Base-by-base conservation (phyloP, 2,797 vertebrate genomes). In the Anguilla pacifica region DNA sequence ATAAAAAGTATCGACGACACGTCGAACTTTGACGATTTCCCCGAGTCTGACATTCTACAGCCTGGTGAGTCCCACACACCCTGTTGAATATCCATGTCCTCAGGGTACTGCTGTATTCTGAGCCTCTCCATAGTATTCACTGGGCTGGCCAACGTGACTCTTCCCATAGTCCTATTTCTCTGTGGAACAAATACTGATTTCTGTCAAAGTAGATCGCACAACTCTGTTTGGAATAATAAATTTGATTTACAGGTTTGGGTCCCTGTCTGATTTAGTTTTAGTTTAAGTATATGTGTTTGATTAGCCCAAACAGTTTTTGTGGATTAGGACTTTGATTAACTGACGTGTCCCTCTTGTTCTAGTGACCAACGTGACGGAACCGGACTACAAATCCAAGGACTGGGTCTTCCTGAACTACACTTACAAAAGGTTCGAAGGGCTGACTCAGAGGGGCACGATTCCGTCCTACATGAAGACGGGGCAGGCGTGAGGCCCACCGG, bases 381-480 rank as follows among this genome's bases (percentile, higher is more conserved):
- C 98, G 0, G 98, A 99, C 95, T 99, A 99, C 94, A 99, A 99
- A 93, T 99, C 98, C 86, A 99, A 99, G 97, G 99, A 99, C 96
- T 99, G 99, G 98, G 99, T 99, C 89, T 99, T 99, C 93, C 97
- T 99, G 92, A 99, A 99, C 95, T 99, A 99, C 87, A 99, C 99
- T 13, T 99, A 99, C 96, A 99, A 99, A 91, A 97, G 98, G 86
- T 99, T 99, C 59, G 98, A 99, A 94, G 99, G 98, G 83, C 94
- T 99, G 87, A 99, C 99, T 0, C 98, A 99, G 92, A 96, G 98
- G 72, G 98, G 99, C 92, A 98, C 98, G 35, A 99, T 99, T 92
- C 99, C 98, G 59, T 97, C 96, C 49, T 99, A 99, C 95, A 98
- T 98, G 97, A 99, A 99, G 94, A 96, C 96, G 0, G 97, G 97